phyloP scores from a whole-genome alignment of 2,888 invertebrate species.

The Agapetus fuscipes region DNA sequence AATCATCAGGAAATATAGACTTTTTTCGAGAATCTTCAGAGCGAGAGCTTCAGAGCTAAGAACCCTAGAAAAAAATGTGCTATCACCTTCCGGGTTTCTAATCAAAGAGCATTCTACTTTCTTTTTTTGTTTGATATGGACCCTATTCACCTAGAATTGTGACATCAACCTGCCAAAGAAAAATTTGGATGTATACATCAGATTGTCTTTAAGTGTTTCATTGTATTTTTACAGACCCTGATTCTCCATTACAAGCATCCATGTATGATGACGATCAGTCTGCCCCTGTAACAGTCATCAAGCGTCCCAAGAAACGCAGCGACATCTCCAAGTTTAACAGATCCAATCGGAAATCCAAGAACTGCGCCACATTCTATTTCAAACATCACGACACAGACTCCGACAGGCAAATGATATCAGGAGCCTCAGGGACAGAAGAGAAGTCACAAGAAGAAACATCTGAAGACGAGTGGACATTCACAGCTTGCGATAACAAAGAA shows the following conservation, averaged over 20 bases:
- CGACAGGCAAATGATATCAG: constrained; percentile 50
- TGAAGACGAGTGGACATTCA: constrained; percentile 58
- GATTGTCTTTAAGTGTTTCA: too few species aligned
- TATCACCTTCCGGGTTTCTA: too few species aligned
- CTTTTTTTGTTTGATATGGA: too few species aligned
- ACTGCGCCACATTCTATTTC: constrained; percentile 77
- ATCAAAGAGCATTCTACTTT: too few species aligned
- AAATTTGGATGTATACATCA: too few species aligned
- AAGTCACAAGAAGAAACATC: constrained; percentile 42
- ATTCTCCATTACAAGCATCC: constrained; percentile 10
- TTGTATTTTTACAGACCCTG: constrained; percentile 7
- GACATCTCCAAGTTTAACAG: constrained; percentile 56
- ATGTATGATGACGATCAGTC: constrained; percentile 22
- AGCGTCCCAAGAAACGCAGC: constrained; percentile 41
- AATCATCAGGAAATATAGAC: too few species aligned
- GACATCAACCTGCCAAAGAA: too few species aligned
- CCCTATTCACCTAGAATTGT: too few species aligned
- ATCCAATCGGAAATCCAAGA: constrained; percentile 69
- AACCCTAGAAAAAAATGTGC: too few species aligned
- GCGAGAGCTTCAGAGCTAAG: too few species aligned
- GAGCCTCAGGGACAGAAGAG: constrained; percentile 36
- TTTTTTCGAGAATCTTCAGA: too few species aligned
- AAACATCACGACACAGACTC: constrained; percentile 81
- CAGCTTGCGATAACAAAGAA: constrained; percentile 37
- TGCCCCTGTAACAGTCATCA: constrained; percentile 40